phyloP scores from a whole-genome alignment of 2,113 vertebrate species.

The Ranitomeya variabilis region DNA sequence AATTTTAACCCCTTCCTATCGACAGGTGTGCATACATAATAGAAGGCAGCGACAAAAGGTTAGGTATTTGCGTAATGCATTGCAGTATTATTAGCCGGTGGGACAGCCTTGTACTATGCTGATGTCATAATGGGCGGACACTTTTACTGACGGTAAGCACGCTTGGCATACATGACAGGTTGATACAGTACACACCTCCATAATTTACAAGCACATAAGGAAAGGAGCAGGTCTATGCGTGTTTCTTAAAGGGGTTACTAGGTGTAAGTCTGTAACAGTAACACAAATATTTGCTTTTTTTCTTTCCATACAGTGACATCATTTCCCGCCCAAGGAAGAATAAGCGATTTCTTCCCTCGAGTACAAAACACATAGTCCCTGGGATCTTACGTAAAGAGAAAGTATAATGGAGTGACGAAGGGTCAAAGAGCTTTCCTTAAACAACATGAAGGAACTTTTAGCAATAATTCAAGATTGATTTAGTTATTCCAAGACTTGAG shows the following conservation, averaged over 20 bases:
- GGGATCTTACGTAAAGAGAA: neutral
- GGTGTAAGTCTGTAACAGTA: constrained; percentile 9
- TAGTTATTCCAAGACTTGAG: neutral
- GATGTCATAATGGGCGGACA: neutral
- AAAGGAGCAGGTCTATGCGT: neutral
- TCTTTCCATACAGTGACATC: neutral
- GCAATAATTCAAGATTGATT: neutral
- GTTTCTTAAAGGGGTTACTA: constrained; percentile 17
- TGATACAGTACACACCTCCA: constrained; percentile 14
- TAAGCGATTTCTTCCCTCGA: neutral
- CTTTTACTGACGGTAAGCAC: neutral
- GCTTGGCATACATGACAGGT: constrained; percentile 1
- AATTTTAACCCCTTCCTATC: constrained; percentile 8
- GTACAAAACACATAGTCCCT: neutral
- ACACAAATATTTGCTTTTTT: constrained; percentile 29
- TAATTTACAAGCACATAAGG: neutral
- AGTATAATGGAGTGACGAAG: neutral
- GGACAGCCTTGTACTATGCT: too few relatives aligned
- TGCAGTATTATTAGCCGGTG: neutral
- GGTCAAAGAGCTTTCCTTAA: neutral
- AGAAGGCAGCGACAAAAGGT: neutral
- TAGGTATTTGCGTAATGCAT: neutral
- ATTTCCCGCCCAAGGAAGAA: neutral
- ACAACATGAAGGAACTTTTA: neutral
- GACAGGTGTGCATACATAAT: neutral